Percentiles rank a stretch among this genome's conserved stretches.
Conservation (phyloP, 2,888 invertebrate genomes). For the Chaetogeoica ovagalla region DNA sequence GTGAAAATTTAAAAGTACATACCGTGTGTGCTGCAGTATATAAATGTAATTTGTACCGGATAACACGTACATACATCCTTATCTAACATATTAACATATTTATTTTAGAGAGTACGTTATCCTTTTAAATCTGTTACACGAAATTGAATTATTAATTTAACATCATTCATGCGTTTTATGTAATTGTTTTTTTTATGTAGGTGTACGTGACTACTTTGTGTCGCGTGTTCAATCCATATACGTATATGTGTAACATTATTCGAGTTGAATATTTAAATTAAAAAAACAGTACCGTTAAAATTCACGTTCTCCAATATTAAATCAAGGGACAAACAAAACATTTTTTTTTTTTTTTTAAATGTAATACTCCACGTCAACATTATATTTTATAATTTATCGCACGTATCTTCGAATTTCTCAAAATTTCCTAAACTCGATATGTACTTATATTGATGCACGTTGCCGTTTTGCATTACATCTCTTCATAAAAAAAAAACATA, state of each 20-base stretch:
- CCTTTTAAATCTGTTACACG: not conserved
- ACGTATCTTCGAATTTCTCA: no score
- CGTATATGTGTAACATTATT: no score
- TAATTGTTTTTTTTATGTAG: not conserved
- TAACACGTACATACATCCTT: not conserved
- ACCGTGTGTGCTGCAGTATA: not conserved
- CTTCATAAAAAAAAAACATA: not conserved
- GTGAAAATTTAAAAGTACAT: not conserved
- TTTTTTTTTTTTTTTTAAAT: no score
- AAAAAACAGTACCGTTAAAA: no score
- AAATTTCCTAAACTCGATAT: no score
- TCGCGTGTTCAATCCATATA: no score
- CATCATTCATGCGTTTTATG: not conserved
- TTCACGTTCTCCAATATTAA: no score
- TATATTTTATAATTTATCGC: no score
- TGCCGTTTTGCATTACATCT: not conserved
- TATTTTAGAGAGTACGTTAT: not conserved
- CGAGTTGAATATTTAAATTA: not conserved
- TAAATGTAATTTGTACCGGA: not conserved
- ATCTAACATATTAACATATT: not conserved
- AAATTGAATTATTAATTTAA: not conserved
- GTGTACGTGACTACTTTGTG: no score
- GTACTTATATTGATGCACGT: no score
- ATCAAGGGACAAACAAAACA: no score
- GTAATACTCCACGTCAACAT: no score